phyloP scores from a whole-genome alignment of 1,140 invertebrate genomes.

The Metaphire vulgaris region DNA sequence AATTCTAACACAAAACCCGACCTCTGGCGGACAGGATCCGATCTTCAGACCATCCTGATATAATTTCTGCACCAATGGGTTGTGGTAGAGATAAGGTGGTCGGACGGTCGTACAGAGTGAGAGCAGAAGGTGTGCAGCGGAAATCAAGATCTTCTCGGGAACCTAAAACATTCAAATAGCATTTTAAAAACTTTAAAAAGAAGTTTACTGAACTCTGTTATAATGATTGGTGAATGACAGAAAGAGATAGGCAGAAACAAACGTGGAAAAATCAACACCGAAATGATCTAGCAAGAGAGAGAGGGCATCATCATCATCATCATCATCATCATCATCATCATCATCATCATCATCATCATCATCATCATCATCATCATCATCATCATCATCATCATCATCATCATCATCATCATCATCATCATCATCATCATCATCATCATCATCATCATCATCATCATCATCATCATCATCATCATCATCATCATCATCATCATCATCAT shows the following conservation, averaged over 20 bases:
- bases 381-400: neutral
- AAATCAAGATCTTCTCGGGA: conserved; percentile 57
- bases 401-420: too few species aligned
- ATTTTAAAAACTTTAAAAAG: too few species aligned
- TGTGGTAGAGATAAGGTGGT: conserved; percentile 51
- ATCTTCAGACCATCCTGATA: neutral
- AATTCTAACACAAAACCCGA: too few species aligned
- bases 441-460: neutral
- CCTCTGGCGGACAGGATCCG: neutral
- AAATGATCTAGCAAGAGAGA: neutral
- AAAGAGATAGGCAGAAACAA: too few species aligned
- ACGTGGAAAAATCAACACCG: too few species aligned
- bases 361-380: conserved; percentile 16
- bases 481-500: neutral
- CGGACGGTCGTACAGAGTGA: conserved; percentile 58
- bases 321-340: neutral
- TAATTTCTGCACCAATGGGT: neutral
- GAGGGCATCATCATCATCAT: conserved; percentile 4
- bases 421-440: too few species aligned
- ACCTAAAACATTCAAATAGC: too few species aligned
- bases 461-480: neutral
- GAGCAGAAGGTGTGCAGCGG: conserved; percentile 58
- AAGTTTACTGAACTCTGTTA: too few species aligned
- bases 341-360: neutral
- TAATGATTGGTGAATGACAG: too few species aligned